These are phyloP conservation scores for Muntiacus reevesi DNA, from an alignment of 2,113 vertebrate genomes.

Conservation along the genomic window DNA sequence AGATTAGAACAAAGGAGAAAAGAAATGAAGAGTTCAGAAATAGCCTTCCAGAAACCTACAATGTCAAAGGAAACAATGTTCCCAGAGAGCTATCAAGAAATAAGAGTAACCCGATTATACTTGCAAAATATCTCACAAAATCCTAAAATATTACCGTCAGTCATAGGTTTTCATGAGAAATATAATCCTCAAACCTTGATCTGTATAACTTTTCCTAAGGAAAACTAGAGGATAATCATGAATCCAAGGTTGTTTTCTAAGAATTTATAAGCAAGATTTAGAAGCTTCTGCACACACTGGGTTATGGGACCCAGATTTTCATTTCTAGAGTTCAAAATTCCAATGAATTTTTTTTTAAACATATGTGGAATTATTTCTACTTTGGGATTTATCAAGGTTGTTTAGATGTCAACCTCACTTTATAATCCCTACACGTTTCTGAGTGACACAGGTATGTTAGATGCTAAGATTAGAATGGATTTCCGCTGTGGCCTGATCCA, in stretches of 20 bases:
- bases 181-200: neutral
- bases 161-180: neutral
- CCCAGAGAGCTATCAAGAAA: neutral
- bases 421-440: neutral
- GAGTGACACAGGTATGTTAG: neutral
- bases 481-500: neutral
- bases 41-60: neutral
- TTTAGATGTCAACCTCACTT: neutral
- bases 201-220: neutral
- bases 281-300: neutral
- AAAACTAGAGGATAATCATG: neutral
- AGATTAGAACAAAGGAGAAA: neutral
- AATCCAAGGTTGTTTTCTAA: neutral
- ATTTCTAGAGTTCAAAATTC: neutral
- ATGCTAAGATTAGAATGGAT: neutral
- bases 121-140: neutral
- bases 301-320: neutral
- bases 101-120: neutral
- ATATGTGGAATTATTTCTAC: neutral
- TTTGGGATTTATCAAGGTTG: neutral
- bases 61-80: neutral
- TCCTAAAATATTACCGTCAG: neutral
- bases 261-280: accelerated
- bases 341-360: neutral
- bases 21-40: constrained; percentile 15